Conservation (phyloP, 2,113 vertebrate species). For the Bothrops jararaca region DNA sequence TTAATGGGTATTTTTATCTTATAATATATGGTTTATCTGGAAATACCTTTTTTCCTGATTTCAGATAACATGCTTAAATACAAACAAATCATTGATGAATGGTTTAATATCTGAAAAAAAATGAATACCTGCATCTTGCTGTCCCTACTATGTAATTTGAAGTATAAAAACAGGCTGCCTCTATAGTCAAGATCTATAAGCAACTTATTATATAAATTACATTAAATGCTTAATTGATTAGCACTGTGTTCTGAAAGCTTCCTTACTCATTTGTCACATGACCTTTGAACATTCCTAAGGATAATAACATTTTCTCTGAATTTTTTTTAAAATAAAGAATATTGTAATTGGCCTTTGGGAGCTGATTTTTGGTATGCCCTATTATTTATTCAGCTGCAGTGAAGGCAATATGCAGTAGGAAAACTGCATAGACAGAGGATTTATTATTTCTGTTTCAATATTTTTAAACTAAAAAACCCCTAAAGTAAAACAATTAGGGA, state of each 20-base stretch:
- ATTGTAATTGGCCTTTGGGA: neutral
- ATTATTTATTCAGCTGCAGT: neutral
- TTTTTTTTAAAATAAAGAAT: neutral
- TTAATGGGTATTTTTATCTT: neutral
- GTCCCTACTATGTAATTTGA: neutral
- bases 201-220: neutral
- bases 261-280: neutral
- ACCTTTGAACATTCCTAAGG: neutral
- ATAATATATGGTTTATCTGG: neutral
- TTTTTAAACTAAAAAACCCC: neutral
- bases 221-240: neutral
- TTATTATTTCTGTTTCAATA: neutral
- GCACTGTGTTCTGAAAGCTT: neutral
- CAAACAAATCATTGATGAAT: neutral
- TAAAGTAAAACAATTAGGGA: neutral
- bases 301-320: neutral
- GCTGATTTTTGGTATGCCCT: neutral
- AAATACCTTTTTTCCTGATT: neutral
- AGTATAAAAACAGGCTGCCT: neutral
- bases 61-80: neutral
- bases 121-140: neutral
- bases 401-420: neutral
- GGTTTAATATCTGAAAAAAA: neutral
- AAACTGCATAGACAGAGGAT: neutral
- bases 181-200: neutral